Evolutionary conservation across 2,888 invertebrate species (phyloP).

Genomic region (Euzophera pinguis): DNA sequence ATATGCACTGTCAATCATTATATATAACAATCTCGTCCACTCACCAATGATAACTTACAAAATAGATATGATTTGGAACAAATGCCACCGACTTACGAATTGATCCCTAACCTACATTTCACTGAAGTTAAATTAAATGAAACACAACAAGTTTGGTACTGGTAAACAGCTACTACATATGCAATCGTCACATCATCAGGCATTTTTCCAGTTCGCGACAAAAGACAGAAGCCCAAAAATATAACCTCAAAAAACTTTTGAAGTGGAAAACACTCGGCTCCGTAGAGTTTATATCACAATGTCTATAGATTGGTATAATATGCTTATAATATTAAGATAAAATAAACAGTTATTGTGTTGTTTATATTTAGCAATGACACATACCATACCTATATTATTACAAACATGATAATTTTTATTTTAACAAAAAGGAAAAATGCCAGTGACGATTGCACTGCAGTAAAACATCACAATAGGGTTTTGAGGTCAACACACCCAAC

Average conservation of each 20-base stretch:
- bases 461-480: not conserved
- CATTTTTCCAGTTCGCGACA: no score
- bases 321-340: no score
- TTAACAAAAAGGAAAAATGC: not conserved
- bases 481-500: not conserved
- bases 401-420: no score
- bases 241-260: no score
- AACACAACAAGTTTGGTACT: constrained; percentile 33
- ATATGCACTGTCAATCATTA: not conserved
- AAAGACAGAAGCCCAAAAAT: no score
- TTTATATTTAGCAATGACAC: no score
- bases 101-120: constrained; percentile 22
- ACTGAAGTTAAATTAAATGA: constrained; percentile 27
- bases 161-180: not conserved
- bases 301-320: no score
- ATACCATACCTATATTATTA: no score
- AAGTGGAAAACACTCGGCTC: no score
- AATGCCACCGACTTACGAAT: constrained; percentile 15
- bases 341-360: no score
- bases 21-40: not conserved
- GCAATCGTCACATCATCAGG: not conserved
- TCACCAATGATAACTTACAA: not conserved
- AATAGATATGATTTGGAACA: not conserved
- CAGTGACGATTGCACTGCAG: not conserved
- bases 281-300: no score